Evolutionary conservation across 1,140 invertebrate genomes (phyloP).

Genomic region (Drosophila nannoptera): DNA sequence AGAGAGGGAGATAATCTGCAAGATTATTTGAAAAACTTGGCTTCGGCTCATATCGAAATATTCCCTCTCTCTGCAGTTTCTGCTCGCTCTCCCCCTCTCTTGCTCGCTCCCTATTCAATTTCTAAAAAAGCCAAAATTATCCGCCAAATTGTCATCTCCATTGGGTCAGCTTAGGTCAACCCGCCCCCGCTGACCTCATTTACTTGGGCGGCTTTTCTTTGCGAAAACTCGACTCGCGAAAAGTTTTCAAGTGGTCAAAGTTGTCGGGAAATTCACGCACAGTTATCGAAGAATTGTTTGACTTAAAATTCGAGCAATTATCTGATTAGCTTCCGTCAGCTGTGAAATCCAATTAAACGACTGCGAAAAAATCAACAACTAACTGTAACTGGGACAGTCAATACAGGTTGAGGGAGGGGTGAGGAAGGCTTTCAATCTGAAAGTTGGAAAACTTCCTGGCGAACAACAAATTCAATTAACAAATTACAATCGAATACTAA

Average conservation of each 20-base stretch:
- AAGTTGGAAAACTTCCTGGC: not conserved
- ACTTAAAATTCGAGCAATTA: conserved; percentile 26
- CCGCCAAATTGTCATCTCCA: conserved; percentile 7
- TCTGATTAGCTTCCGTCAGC: conserved; percentile 30
- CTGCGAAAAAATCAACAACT: conserved; percentile 15
- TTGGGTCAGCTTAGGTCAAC: conserved; percentile 7
- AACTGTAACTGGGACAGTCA: too few relatives aligned
- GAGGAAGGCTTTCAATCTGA: too few relatives aligned
- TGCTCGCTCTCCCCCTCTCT: too few relatives aligned
- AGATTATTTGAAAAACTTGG: too few relatives aligned
- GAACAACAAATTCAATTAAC: conserved; percentile 2
- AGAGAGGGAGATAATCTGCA: too few relatives aligned
- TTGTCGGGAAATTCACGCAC: not conserved
- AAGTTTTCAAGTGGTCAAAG: conserved; percentile 50
- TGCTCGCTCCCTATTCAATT: not conserved
- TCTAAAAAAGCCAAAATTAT: not conserved
- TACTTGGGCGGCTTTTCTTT: too few relatives aligned
- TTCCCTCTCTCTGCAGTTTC: not conserved
- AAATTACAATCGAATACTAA: too few relatives aligned
- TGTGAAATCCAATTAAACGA: conserved; percentile 41
- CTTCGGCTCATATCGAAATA: too few relatives aligned
- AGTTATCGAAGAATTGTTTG: not conserved
- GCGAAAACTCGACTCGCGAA: conserved; percentile 18
- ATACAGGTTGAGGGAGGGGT: too few relatives aligned
- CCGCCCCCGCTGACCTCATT: conserved; percentile 20